Evolutionary conservation across 2,888 invertebrate species (phyloP).

Genomic region (Pecten maximus): DNA sequence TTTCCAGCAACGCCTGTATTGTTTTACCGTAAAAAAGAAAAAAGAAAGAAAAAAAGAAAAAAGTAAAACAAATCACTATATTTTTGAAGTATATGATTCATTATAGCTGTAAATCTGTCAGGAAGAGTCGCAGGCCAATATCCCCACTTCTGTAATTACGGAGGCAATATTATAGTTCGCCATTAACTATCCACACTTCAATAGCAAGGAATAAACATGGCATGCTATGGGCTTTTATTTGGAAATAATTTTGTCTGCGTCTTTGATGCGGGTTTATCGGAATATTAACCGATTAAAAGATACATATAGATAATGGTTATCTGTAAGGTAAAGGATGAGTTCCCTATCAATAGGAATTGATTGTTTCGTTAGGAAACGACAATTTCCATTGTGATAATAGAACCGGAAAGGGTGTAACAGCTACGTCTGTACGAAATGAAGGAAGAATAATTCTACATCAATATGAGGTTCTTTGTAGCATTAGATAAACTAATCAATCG

Average conservation of each 20-base stretch:
- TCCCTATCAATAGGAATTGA: constrained; percentile 25
- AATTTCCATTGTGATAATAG: neutral
- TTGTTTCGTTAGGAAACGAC: neutral
- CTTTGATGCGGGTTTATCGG: constrained; percentile 5
- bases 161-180: neutral
- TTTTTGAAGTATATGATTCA: constrained; percentile 1
- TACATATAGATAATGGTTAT: constrained; percentile 19
- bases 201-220: neutral
- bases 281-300: constrained; percentile 20
- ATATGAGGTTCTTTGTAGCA: constrained; percentile 8
- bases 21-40: neutral
- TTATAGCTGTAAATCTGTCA: neutral
- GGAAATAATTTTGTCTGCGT: constrained; percentile 33
- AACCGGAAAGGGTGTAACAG: neutral
- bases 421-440: neutral
- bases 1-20: neutral
- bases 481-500: constrained; percentile 31
- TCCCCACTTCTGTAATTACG: neutral
- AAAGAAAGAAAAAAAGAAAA: too few relatives aligned
- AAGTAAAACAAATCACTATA: too few relatives aligned
- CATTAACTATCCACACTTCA: neutral
- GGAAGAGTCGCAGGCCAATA: neutral
- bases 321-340: neutral
- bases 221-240: neutral
- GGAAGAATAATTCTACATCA: constrained; percentile 14